These are phyloP conservation scores for Thalassophryne amazonica DNA, from an alignment of 2,797 vertebrate genomes.

Conservation along the genomic window DNA sequence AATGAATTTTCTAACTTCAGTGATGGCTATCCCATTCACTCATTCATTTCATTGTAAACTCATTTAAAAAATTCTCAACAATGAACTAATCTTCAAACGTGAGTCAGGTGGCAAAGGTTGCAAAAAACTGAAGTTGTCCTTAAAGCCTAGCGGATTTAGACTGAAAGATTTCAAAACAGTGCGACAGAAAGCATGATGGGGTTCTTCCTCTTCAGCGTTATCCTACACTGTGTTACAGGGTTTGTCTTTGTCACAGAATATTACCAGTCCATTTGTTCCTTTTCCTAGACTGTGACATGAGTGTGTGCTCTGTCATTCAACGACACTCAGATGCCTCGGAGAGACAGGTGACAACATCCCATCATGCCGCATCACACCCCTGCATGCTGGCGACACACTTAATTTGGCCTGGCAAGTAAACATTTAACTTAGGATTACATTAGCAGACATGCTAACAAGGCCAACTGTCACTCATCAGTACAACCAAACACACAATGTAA, in stretches of 20 bases:
- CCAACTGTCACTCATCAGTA: constrained; percentile 38
- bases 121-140: too few species aligned
- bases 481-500: neutral
- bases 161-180: too few species aligned
- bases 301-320: constrained; percentile 26
- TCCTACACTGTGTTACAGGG: neutral
- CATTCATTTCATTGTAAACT: too few species aligned
- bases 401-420: constrained; percentile 70
- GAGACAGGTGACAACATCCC: constrained; percentile 71
- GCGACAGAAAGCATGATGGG: too few species aligned
- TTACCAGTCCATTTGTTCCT: neutral
- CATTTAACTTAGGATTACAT: constrained; percentile 66
- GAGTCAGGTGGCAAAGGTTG: too few species aligned
- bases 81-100: too few species aligned
- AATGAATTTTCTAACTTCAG: too few species aligned
- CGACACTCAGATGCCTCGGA: constrained; percentile 48
- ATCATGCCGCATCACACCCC: constrained; percentile 57
- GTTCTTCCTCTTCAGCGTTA: too few species aligned
- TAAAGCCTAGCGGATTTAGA: too few species aligned
- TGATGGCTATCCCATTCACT: too few species aligned
- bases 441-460: constrained; percentile 35
- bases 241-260: neutral
- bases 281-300: constrained; percentile 3
- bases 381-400: constrained; percentile 40
- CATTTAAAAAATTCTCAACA: too few species aligned